A percentile compares a stretch with the other conserved stretches of the same genome.
Conservation (phyloP, 2,888 invertebrate species). For the Kuschelorhynchus macadamiae region DNA sequence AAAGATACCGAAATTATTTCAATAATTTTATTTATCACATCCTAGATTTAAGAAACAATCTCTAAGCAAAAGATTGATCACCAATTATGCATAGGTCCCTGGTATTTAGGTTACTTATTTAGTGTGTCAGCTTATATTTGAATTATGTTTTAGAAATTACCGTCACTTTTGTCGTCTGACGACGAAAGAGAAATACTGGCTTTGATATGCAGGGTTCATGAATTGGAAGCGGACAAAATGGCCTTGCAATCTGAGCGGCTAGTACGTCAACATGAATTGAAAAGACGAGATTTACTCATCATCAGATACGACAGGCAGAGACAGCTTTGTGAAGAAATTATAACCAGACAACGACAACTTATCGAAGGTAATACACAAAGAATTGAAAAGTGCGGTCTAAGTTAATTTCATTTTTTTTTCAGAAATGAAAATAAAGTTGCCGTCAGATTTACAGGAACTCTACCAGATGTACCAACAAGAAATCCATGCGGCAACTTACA, state of each 20-base stretch:
- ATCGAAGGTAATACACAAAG: constrained; percentile 78
- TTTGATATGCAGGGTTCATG: constrained; percentile 91
- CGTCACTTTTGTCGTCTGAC: constrained; percentile 86
- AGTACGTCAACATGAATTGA: constrained; percentile 88
- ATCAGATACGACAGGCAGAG: constrained; percentile 88
- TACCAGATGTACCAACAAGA: constrained; percentile 90
- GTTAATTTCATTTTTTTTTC: constrained; percentile 37
- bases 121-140: too few species aligned
- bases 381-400: neutral
- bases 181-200: constrained; percentile 92
- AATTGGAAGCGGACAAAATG: constrained; percentile 94
- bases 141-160: constrained; percentile 86
- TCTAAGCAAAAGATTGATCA: too few species aligned
- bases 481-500: constrained; percentile 86
- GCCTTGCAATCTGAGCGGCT: constrained; percentile 91
- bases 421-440: constrained; percentile 80
- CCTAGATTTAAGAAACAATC: too few species aligned
- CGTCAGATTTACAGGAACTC: constrained; percentile 83
- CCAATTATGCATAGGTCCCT: too few species aligned
- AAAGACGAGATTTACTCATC: constrained; percentile 86
- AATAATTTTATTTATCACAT: too few species aligned
- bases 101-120: too few species aligned
- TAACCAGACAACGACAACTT: constrained; percentile 86
- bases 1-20: too few species aligned
- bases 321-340: constrained; percentile 91